Base-by-base conservation (phyloP, 1,140 invertebrate species). In the Solen grandis region DNA sequence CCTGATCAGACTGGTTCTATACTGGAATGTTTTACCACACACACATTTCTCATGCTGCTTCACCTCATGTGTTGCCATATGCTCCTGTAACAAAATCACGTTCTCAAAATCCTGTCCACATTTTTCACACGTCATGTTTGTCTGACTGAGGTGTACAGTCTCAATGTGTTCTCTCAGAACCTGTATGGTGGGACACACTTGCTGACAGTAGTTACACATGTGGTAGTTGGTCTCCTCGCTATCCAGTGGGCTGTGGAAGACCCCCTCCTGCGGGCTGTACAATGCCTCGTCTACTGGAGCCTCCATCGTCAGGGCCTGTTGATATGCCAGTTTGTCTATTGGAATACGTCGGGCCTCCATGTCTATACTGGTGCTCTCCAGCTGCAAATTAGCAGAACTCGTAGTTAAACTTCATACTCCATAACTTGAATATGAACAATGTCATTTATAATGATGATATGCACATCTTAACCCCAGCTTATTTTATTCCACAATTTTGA, bases 1-100 rank as follows among this genome's bases (percentile, higher is more conserved):
- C 22, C 74, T 31, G 13, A 68, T 52, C n/a, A 77, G 63, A 77
- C 74, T 65, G 13, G 62, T 59, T 55, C 62, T 66, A 57, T 77
- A 77, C 60, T 77, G 74, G 59, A 77, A 77, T 57, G 63, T 63
- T 41, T 77, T 77, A 13, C 74, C 74, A 66, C 74, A 77, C 14
- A 0, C 50, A 65, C 74, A 77, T n/a, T 46, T 36, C 54, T 77
- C 74, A 59, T 77, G 60, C 68, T 68, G 66, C 57, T 31, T 13
- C 0, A 52, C 13, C 36, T 54, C 63, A 27, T 77, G 74, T 36
- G 46, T 65, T 16, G 33, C 5, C 31, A 57, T 65, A 31, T 77
- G 62, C 1, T 16, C 29, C 16, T 77, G 8, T 1, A 77, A 27
- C 22, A 16, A 41, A 10, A 65, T 16, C 5, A 63, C 33, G 57